Percentiles rank a stretch among this genome's conserved stretches.
These are phyloP conservation scores for Apotomis betuletana DNA, from an alignment of 2,888 invertebrate genomes.

Conservation along the genomic window DNA sequence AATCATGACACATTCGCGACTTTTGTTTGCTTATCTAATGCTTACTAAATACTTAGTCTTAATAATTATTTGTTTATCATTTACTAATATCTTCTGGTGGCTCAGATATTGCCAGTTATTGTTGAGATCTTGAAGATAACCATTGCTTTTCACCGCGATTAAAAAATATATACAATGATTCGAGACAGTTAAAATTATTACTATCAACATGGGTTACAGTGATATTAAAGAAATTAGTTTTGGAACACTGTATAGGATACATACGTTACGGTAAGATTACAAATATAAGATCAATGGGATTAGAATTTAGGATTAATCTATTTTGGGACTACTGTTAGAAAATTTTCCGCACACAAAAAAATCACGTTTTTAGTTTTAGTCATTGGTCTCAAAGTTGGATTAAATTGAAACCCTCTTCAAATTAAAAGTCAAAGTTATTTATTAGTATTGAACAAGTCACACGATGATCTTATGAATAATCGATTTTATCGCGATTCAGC, in stretches of 20 bases:
- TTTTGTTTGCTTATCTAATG: background rate
- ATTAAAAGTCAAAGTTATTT: too few species aligned
- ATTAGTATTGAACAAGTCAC: too few species aligned
- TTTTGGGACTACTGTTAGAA: too few species aligned
- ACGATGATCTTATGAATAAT: too few species aligned
- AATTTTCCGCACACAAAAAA: too few species aligned
- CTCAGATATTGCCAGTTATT: slow-evolving; percentile 3
- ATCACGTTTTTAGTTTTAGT: too few species aligned
- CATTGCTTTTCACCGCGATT: background rate
- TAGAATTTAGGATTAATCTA: too few species aligned
- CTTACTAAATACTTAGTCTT: slow-evolving; percentile 10
- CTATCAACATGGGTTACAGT: slow-evolving; percentile 49
- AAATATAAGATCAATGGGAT: too few species aligned
- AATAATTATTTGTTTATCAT: slow-evolving; percentile 25
- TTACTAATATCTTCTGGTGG: background rate
- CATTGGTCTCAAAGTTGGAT: too few species aligned
- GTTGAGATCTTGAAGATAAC: background rate
- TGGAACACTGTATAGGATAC: slow-evolving; percentile 36
- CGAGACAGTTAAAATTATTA: background rate
- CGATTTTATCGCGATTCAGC: too few species aligned
- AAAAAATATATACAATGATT: background rate
- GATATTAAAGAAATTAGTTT: slow-evolving; percentile 31
- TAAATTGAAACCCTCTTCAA: too few species aligned
- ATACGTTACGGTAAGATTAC: slow-evolving; percentile 24
- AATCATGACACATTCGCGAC: too few species aligned